Evolutionary conservation across 2,113 vertebrate species (phyloP), one percentile per base, ranked within the genome.

Genomic region (Mesocricetus auratus): DNA sequence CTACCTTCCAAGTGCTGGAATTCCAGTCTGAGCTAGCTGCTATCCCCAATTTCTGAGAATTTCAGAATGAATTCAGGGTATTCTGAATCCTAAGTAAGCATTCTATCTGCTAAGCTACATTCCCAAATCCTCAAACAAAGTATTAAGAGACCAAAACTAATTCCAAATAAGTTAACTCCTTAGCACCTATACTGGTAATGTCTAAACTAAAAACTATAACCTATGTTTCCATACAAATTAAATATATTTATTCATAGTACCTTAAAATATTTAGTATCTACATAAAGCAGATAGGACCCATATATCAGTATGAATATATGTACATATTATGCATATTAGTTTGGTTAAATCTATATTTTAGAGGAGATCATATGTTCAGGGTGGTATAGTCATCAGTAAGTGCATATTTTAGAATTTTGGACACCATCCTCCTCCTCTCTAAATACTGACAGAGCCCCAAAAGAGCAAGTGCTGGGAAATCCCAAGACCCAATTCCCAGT

Each of bases 261-360:
- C 66, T 58, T 86, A 9, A 94, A 95, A 91, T 89, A 91, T 36
- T 90, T 56, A 94, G 7, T 39, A 68, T 87, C 17, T 58, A 29
- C 22, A 11, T n/a, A 92, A 22, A 82, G 31, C 73, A 91, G 66
- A 91, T 77, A 36, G 92, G 29, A 77, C 8, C 6, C 36, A 86
- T 2, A 69, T 21, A 22, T 75, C 68, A 71, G 42, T 62, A 75
- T 31, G 47, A 95, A 85, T 58, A 75, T 62, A 64, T 53, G 7
- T 58, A 53, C 21, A 74, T 17, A 81, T 56, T 36, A 77, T 33
- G 50, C 45, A 81, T 1, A 68, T 39, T 68, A 22, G 42, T 45
- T 86, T 87, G 29, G 15, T 3, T 69, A 10, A 3, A 33, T n/a
- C n/a, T 58, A 7, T 45, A 56, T 81, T 86, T 86, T 68, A 68